Conservation (phyloP, 1,140 invertebrate genomes). For the Anastatus disparis region DNA sequence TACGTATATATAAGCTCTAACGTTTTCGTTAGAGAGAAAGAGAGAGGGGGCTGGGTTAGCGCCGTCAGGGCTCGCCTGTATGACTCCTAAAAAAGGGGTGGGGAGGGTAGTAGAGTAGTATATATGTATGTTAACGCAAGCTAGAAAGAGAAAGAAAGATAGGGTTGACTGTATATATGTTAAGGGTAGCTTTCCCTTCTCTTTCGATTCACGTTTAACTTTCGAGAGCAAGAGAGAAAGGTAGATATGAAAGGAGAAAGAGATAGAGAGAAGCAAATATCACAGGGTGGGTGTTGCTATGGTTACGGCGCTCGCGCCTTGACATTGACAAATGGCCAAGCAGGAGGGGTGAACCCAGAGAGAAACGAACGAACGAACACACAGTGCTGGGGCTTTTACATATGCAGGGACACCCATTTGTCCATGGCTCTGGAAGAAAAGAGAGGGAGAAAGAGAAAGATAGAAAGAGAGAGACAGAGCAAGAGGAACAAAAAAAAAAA, state of each 20-base stretch:
- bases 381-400: constrained; percentile 66
- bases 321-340: constrained; percentile 68
- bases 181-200: constrained; percentile 35
- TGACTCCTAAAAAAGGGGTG: neutral
- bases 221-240: constrained; percentile 44
- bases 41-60: constrained; percentile 23
- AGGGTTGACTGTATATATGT: constrained; percentile 43
- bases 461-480: constrained; percentile 22
- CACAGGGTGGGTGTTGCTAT: constrained; percentile 64
- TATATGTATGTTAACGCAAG: constrained; percentile 17
- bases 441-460: constrained; percentile 41
- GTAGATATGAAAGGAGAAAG: neutral
- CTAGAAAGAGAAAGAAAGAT: constrained; percentile 31
- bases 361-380: too few species aligned
- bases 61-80: constrained; percentile 33
- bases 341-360: constrained; percentile 65
- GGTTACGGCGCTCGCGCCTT: constrained; percentile 67
- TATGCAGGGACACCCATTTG: constrained; percentile 69
- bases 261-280: neutral
- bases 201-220: constrained; percentile 52
- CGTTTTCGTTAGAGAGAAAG: too few species aligned
- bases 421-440: constrained; percentile 46
- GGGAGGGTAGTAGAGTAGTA: constrained; percentile 3
- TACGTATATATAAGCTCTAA: too few species aligned
- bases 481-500: too few species aligned